A percentile compares a stretch with the other conserved stretches of the same genome.
Evolutionary conservation across 2,797 vertebrate genomes (phyloP).

Genomic region (Rhinatrema bivittatum): DNA sequence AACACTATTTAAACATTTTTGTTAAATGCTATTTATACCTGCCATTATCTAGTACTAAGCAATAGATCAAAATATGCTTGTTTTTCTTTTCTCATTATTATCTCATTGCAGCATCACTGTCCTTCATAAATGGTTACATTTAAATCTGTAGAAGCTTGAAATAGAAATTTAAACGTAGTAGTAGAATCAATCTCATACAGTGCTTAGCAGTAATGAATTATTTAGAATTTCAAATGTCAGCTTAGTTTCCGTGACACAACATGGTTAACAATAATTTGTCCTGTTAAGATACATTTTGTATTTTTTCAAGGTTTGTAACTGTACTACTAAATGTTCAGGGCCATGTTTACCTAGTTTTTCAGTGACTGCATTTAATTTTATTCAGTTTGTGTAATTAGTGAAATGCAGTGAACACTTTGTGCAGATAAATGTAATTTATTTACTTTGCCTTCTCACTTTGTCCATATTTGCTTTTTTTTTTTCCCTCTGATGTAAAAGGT

Average conservation of each 20-base stretch:
- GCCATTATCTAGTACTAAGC: conserved; percentile 36
- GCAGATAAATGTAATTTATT: conserved; percentile 37
- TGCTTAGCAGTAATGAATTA: conserved; percentile 30
- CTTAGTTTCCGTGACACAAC: conserved; percentile 19
- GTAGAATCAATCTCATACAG: conserved; percentile 36
- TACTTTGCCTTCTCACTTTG: conserved; percentile 19
- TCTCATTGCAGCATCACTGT: neutral
- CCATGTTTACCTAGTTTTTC: conserved; percentile 28
- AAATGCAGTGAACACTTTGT: conserved; percentile 29
- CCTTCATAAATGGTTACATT: neutral
- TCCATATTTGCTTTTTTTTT: conserved; percentile 43
- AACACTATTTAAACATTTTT: conserved; percentile 35
- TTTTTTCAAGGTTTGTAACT: conserved; percentile 15
- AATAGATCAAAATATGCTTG: conserved; percentile 22
- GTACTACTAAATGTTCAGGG: conserved; percentile 11
- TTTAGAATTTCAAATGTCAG: conserved; percentile 31
- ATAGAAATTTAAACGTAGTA: conserved; percentile 15
- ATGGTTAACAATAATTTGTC: conserved; percentile 4
- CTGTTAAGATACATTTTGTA: conserved; percentile 21
- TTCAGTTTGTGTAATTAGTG: conserved; percentile 26
- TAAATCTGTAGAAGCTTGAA: conserved; percentile 3
- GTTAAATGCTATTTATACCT: conserved; percentile 41
- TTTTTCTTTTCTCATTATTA: conserved; percentile 40
- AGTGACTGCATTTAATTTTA: conserved; percentile 25
- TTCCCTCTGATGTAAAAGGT: conserved; percentile 19